phyloP scores from a whole-genome alignment of 2,797 vertebrate genomes.

The Characodon lateralis region DNA sequence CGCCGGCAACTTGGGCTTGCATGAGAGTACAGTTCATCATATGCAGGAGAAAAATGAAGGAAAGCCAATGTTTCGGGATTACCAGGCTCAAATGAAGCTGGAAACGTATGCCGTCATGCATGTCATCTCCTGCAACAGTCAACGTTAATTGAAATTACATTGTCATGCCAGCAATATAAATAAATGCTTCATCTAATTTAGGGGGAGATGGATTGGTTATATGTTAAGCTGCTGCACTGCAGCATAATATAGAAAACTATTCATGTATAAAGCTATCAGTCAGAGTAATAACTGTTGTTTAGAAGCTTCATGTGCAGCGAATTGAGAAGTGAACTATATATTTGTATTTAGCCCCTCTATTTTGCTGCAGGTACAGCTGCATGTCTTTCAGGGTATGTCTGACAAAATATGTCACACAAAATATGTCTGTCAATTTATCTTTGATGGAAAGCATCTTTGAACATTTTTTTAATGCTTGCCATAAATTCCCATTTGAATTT shows the following conservation, averaged over 20 bases:
- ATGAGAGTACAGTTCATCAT: neutral
- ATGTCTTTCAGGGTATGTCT: neutral
- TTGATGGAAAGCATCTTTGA: neutral
- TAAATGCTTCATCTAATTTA: slow-evolving; percentile 15
- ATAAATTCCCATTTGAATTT: neutral
- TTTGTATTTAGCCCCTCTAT: too few species aligned
- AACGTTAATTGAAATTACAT: neutral
- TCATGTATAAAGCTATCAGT: neutral
- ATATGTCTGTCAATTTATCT: neutral
- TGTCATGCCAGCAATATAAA: slow-evolving; percentile 4
- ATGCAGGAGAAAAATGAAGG: neutral
- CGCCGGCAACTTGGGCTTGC: neutral
- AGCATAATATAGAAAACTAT: neutral
- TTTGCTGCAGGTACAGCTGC: too few species aligned
- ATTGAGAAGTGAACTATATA: too few species aligned
- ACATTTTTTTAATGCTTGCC: neutral
- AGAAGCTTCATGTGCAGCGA: neutral
- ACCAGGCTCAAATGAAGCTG: neutral
- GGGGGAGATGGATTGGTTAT: neutral
- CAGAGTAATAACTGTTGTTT: neutral
- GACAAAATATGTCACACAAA: too few species aligned
- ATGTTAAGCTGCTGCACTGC: neutral
- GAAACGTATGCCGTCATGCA: neutral
- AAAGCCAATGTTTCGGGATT: neutral
- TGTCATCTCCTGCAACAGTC: neutral